Conservation (phyloP, 2,113 vertebrate species). For the Nyctibius bracteatus region DNA sequence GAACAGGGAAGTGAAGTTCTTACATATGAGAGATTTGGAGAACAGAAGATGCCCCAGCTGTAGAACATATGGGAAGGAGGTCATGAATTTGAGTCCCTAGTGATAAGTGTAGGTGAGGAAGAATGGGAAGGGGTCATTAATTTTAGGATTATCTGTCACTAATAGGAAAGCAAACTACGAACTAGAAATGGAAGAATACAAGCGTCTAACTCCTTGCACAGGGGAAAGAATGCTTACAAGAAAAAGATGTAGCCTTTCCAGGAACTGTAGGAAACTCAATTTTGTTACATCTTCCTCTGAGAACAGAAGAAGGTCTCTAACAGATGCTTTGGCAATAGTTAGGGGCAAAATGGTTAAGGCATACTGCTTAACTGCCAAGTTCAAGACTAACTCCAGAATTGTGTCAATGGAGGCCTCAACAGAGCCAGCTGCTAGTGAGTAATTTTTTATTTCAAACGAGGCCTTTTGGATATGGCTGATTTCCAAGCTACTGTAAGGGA, state of each 20-base stretch:
- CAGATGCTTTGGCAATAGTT: not conserved
- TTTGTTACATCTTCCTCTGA: not conserved
- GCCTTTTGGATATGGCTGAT: not conserved
- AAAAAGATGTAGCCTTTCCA: not conserved
- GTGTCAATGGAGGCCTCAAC: not conserved
- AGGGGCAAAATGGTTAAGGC: not conserved
- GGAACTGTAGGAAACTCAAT: not conserved
- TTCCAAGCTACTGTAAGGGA: not conserved
- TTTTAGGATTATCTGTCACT: not conserved
- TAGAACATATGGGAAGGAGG: not conserved
- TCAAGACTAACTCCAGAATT: not conserved
- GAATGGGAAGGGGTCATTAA: not conserved
- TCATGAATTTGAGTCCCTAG: not conserved
- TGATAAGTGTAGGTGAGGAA: not conserved
- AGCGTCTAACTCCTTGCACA: accelerated
- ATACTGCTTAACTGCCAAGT: not conserved
- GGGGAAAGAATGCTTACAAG: not conserved
- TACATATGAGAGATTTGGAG: not conserved
- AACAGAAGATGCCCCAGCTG: not conserved
- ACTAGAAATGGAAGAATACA: not conserved
- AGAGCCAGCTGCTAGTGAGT: not conserved
- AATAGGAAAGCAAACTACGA: not conserved
- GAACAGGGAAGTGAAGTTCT: not conserved
- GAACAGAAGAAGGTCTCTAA: not conserved
- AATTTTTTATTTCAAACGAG: not conserved